phyloP scores from a whole-genome alignment of 2,888 invertebrate genomes.

The Sipunculus nudus region DNA sequence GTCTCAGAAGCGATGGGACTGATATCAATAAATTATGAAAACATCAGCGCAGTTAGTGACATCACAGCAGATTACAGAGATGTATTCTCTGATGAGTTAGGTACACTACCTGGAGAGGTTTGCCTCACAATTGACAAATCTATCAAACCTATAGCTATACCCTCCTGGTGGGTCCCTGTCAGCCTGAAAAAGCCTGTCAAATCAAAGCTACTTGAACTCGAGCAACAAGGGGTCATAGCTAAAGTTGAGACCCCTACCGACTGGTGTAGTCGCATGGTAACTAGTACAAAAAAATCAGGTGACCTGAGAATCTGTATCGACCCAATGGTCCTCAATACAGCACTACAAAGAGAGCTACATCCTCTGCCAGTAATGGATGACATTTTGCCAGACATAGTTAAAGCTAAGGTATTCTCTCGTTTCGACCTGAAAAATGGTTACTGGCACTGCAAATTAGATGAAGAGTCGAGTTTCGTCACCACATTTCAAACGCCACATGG shows the following conservation, averaged over 20 bases:
- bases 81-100: conserved; percentile 7
- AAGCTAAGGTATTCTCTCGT: conserved; percentile 32
- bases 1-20: conserved; percentile 13
- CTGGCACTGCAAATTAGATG: conserved; percentile 31
- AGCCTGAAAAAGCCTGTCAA: conserved; percentile 13
- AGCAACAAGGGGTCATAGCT: conserved; percentile 20
- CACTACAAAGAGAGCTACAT: conserved; percentile 29
- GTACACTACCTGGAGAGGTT: background rate
- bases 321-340: conserved; percentile 35
- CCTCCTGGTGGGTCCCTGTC: conserved; percentile 5
- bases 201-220: conserved; percentile 25
- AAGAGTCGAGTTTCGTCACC: conserved; percentile 31
- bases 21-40: conserved; percentile 18
- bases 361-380: conserved; percentile 38
- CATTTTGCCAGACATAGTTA: conserved; percentile 24
- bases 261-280: conserved; percentile 36
- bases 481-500: conserved; percentile 31
- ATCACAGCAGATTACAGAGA: conserved; percentile 11
- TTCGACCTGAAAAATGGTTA: conserved; percentile 32
- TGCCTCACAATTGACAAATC: conserved; percentile 3
- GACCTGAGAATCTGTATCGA: conserved; percentile 38
- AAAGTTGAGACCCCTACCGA: conserved; percentile 30
- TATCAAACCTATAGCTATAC: conserved; percentile 17
- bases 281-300: conserved; percentile 29
- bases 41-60: conserved; percentile 4